These are phyloP conservation scores for Petrolisthes cinctipes DNA, from an alignment of 2,888 invertebrate species.

Conservation along the genomic window DNA sequence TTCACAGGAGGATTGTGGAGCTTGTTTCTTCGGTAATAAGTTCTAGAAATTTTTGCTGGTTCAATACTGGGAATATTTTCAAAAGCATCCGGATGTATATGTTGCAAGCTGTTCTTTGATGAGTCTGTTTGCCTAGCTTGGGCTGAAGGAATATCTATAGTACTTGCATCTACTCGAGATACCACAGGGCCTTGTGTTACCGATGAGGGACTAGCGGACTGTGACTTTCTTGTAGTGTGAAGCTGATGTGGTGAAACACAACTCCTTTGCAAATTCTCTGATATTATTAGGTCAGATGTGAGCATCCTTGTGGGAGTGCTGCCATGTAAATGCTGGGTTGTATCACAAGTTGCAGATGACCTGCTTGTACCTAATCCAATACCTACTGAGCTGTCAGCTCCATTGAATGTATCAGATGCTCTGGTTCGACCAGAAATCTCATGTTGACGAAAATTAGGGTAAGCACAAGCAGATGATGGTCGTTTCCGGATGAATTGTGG, in stretches of 20 bases:
- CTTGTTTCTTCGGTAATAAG: constrained; percentile 29
- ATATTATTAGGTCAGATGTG: not conserved
- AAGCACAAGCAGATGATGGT: constrained; percentile 8
- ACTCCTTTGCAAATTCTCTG: not conserved
- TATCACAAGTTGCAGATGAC: not conserved
- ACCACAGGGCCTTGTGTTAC: not conserved
- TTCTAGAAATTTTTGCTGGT: constrained; percentile 29
- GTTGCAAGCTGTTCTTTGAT: no score
- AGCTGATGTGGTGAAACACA: not conserved
- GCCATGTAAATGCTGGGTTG: not conserved
- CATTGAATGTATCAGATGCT: not conserved
- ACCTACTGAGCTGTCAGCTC: not conserved
- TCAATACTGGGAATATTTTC: constrained; percentile 32
- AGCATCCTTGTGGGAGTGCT: not conserved
- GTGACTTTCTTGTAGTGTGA: not conserved
- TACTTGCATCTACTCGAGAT: not conserved
- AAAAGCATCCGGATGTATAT: constrained; percentile 5
- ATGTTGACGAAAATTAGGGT: not conserved
- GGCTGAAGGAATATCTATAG: not conserved
- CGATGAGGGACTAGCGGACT: constrained; percentile 9
- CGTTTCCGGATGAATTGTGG: not conserved
- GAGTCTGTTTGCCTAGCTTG: not conserved
- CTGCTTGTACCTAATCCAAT: not conserved
- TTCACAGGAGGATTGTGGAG: not conserved
- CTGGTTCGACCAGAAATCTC: not conserved